These are phyloP conservation scores for Malthinus flaveolus DNA, from an alignment of 2,888 invertebrate species.

Conservation along the genomic window DNA sequence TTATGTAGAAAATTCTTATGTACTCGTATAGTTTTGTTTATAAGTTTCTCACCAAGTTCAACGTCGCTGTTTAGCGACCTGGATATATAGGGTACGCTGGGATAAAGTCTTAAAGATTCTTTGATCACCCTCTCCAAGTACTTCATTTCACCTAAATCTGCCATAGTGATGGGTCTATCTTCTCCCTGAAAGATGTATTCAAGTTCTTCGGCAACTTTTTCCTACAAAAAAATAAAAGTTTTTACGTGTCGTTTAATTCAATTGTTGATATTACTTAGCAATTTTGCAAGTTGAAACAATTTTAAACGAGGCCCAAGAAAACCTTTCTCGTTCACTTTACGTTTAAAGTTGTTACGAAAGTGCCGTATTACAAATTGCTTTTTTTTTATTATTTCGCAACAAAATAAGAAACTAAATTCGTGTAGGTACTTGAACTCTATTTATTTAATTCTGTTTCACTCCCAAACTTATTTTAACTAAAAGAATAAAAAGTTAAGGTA, in stretches of 20 bases:
- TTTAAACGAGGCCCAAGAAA: conserved; percentile 2
- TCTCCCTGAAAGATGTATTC: conserved; percentile 36
- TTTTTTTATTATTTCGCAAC: too few relatives aligned
- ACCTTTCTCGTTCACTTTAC: neutral
- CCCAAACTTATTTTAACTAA: too few relatives aligned
- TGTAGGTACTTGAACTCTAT: too few relatives aligned
- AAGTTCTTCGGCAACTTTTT: conserved; percentile 46
- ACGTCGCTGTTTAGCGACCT: conserved; percentile 39
- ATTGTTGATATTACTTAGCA: conserved; percentile 6
- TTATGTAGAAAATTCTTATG: too few relatives aligned
- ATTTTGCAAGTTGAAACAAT: conserved; percentile 4
- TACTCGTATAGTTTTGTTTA: neutral
- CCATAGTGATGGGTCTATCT: conserved; percentile 35
- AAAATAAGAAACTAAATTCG: too few relatives aligned
- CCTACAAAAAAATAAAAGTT: conserved; percentile 33
- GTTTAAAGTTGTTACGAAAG: neutral
- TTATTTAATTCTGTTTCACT: too few relatives aligned
- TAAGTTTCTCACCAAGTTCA: conserved; percentile 38
- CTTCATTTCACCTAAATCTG: conserved; percentile 44
- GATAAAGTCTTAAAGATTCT: conserved; percentile 45
- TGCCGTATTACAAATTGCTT: neutral
- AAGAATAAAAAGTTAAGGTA: too few relatives aligned
- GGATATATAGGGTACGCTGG: conserved; percentile 44
- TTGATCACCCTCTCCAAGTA: conserved; percentile 47
- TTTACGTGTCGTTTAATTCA: conserved; percentile 4